Evolutionary conservation across 2,888 invertebrate species (phyloP).

Genomic region (Willowsia nigromaculata): DNA sequence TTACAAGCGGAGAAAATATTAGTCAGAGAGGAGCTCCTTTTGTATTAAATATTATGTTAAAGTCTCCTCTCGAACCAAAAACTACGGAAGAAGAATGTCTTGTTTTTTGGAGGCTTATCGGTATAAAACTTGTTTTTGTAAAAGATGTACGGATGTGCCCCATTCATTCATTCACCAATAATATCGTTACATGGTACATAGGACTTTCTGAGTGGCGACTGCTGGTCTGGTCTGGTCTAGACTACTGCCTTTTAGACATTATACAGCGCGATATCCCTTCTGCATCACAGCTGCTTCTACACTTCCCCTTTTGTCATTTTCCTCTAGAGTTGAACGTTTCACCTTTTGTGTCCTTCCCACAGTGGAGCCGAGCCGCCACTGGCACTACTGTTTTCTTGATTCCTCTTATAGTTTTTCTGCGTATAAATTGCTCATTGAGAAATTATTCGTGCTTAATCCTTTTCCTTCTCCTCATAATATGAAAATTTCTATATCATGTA

Average conservation of each 20-base stretch:
- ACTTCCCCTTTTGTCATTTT: slow-evolving; percentile 34
- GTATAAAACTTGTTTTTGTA: not conserved
- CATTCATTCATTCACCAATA: not conserved
- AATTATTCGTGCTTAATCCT: slow-evolving; percentile 47
- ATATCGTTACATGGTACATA: not conserved
- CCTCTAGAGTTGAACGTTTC: slow-evolving; percentile 8
- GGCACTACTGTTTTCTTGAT: not conserved
- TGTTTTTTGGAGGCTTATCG: slow-evolving; percentile 14
- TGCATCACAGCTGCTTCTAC: slow-evolving; percentile 39
- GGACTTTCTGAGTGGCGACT: not conserved
- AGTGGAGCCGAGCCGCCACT: not conserved
- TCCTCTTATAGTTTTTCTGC: not conserved
- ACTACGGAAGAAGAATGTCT: not conserved
- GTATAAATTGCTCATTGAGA: slow-evolving; percentile 21
- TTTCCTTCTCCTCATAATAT: not conserved
- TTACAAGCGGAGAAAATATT: not conserved
- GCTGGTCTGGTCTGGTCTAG: not conserved
- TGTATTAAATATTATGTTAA: not conserved
- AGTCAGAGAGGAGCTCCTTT: not conserved
- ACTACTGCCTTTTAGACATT: not conserved
- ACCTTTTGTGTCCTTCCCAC: slow-evolving; percentile 39
- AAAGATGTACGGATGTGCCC: not conserved
- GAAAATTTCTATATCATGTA: not conserved
- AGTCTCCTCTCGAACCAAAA: not conserved
- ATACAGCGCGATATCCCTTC: not conserved